Base-by-base conservation (phyloP, 1,140 invertebrate genomes). In the Bactericera cockerelli region DNA sequence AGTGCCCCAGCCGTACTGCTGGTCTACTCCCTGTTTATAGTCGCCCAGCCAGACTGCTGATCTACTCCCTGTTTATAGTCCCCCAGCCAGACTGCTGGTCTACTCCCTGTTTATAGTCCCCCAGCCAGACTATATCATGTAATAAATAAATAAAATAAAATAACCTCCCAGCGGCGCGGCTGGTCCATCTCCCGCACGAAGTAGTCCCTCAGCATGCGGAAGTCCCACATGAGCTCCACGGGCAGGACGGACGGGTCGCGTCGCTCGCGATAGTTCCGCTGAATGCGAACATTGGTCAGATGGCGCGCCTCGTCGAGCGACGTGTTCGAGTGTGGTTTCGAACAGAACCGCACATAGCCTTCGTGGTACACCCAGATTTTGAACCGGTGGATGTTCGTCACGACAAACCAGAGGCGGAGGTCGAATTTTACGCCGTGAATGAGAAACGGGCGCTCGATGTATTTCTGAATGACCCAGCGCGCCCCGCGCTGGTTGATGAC, bases 391-490 rank as follows among this genome's bases (percentile, higher is more conserved):
- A 49, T 19, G 22, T 49, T 16, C 6, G 42, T 49, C 3, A 49
- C 19, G 4, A 49, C 42, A n/a, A 6, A 49, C 42, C 42, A 49
- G 4, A 49, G 8, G 3, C 42, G 4, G 4, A 49, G 19, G 22
- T 49, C 42, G n/a, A 49, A 49, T n/a, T 49, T 49, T 10, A 49
- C 42, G n/a, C 42, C 42, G 19, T 49, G 42, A 49, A 49, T 49
- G n/a, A 49, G 22, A 6, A 49, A n/a, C n/a, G 42, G 42, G 4
- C 19, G 6, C 22, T 49, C 42, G 19, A 49, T 49, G n/a, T 49
- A 49, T n/a, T 49, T 49, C 22, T 49, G 42, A 6, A 49, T n/a
- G 19, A 49, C 42, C 4, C 22, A 49, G n/a, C 42, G 42, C 3
- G 42, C 4, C 6, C 22, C 4, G 4, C 8, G 4, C 22, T 10